Evolutionary conservation across 2,113 vertebrate genomes (phyloP), one percentile per base, ranked within the genome.

Genomic region (Oreochromis spilurus): DNA sequence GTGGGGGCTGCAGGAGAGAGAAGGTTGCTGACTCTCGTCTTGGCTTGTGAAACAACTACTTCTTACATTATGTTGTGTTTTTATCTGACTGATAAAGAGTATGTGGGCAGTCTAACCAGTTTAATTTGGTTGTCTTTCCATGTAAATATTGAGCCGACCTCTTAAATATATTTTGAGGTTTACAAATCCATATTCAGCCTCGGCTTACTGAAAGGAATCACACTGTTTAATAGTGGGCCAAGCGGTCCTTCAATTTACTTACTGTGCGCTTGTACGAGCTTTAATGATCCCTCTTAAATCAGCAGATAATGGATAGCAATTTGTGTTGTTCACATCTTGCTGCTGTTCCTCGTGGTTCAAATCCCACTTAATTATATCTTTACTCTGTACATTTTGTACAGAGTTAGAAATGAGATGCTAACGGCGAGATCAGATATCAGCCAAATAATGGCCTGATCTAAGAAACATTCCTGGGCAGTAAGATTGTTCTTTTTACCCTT

Each of bases 321-420:
- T 88, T 81, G 82, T 79, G 57, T 31, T 75, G 84, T 38, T 82
- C 65, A 85, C 86, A 87, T 90, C 77, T 83, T 87, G 87, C 84
- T 77, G 48, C 78, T 13, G 21, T 82, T 36, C 26, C 40, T 43
- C 16, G 29, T 7, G 65, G 58, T 79, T 80, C 26, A 60, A 54
- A 84, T 81, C 84, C 67, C 83, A 65, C 54, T 60, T 83, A 88
- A 86, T 89, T 82, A 83, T 45, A 60, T 79, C 36, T 38, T 79
- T 72, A 62, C 58, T 60, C 34, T 16, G 21, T 24, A 34, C 36
- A 19, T 70, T 87, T 9, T 48, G 40, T 45, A 14, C 65, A 21
- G 21, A 38, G 78, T 43, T 4, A 45, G 10, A 70, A 24, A 78
- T 40, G 31, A 84, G 80, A 53, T 14, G 38, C 19, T 38, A 26